Conservation (phyloP, 1,140 invertebrate species). For the Paralvinella palmiformis region DNA sequence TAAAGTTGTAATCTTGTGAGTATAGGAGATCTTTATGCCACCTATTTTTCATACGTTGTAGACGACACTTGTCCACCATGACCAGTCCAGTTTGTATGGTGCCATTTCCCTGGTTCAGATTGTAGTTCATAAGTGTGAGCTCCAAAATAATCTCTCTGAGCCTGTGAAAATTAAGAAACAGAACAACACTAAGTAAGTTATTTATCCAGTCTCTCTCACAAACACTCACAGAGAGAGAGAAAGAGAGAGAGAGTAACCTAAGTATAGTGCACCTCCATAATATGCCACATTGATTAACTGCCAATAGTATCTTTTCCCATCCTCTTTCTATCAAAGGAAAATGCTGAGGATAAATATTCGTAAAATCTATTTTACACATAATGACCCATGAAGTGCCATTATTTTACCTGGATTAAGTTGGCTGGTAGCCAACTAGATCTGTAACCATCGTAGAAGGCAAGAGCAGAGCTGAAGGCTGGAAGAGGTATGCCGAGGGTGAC, state of each 20-base stretch:
- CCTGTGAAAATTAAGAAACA: conserved; percentile 58
- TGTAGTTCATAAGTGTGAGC: conserved; percentile 96
- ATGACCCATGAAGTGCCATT: not conserved
- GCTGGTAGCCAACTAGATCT: conserved; percentile 74
- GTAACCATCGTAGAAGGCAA: conserved; percentile 97
- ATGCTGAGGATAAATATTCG: not conserved
- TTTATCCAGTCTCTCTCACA: not conserved
- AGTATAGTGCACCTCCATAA: not conserved
- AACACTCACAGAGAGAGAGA: not conserved
- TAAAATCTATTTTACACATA: not conserved
- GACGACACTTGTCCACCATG: conserved; percentile 94
- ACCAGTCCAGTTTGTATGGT: conserved; percentile 99
- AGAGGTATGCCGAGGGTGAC: conserved; percentile 76
- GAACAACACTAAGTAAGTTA: not conserved
- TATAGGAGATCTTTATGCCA: too few species aligned
- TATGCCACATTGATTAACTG: not conserved
- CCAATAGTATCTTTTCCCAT: not conserved
- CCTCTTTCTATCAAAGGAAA: not conserved
- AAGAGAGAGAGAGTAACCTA: not conserved
- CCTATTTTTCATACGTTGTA: conserved; percentile 84
- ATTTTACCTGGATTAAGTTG: conserved; percentile 75
- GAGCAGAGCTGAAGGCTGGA: conserved; percentile 84
- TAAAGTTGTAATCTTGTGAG: too few species aligned
- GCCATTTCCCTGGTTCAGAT: conserved; percentile 76
- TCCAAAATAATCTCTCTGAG: conserved; percentile 97